Evolutionary conservation across 2,888 invertebrate species (phyloP), one percentile per base, ranked within the genome.

Genomic region (Polyommatus icarus): DNA sequence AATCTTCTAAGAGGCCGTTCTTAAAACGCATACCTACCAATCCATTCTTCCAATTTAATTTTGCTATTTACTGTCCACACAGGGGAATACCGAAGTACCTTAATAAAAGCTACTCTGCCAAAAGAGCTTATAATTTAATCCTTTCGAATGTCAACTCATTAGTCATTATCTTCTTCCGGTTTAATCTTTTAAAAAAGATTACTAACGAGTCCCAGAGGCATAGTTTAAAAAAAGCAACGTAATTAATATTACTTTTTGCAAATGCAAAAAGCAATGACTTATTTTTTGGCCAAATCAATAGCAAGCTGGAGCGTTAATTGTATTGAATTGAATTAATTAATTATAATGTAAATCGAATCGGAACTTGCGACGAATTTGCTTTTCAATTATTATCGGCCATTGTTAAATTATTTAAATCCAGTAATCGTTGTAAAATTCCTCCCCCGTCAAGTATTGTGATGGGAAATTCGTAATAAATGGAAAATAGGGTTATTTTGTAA

Each of bases 341-440:
- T 67, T 67, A 67, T 29, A 67, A 67, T 67, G 67, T 67, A 67
- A 67, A 67, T 67, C 67, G 67, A 67, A 32, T 67, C 67, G 67
- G 5, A 67, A 67, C 29, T 67, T 32, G 12, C 67, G 15, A 32
- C 29, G 29, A 67, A 67, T 67, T 29, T 67, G 67, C 67, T 67
- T 67, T 67, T 18, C 67, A 67, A 29, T 67, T 67, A 67, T 67
- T 67, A 67, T 18, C 29, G 29, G 29, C 29, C 15, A 67, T 67
- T 67, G 29, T 15, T 67, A 67, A 67, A 67, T 67, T 67, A 67
- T 67, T 67, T 67, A 67, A 67, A 67, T 67, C 67, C 32, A 15
- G 24, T 29, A 67, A 67, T 18, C 29, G 29, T 67, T 67, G 15
- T 32, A 32, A 29, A 67, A 32, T 15, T 67, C 2, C 18, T 59